These are phyloP conservation scores for Synodontis membranacea DNA, from an alignment of 2,113 vertebrate genomes.

Conservation along the genomic window DNA sequence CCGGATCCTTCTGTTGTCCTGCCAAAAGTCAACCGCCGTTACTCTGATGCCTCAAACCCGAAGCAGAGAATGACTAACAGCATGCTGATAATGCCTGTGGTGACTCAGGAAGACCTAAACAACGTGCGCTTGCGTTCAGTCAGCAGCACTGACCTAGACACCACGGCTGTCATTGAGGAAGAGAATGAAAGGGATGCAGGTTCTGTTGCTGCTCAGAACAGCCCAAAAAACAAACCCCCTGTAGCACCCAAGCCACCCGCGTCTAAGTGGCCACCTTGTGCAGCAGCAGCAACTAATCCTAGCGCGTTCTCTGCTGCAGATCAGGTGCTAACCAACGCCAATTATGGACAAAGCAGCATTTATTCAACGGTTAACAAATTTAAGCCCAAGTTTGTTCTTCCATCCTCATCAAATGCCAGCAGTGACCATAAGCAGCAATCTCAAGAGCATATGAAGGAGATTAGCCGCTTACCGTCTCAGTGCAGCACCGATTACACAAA, in stretches of 20 bases:
- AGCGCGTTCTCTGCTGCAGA: constrained; percentile 46
- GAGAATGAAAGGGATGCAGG: constrained; percentile 60
- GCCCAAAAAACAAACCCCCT: constrained; percentile 78
- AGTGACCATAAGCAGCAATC: neutral
- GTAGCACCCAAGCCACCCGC: constrained; percentile 79
- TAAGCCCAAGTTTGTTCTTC: constrained; percentile 61
- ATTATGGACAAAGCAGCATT: constrained; percentile 58
- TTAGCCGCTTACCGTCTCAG: constrained; percentile 37
- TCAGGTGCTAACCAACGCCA: constrained; percentile 48
- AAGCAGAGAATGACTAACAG: constrained; percentile 76
- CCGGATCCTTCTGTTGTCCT: constrained; percentile 71
- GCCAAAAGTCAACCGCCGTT: constrained; percentile 75
- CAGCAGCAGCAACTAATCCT: constrained; percentile 6
- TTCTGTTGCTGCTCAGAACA: constrained; percentile 1
- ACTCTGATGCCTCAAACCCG: constrained; percentile 76
- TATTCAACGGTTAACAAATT: constrained; percentile 69
- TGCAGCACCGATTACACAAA: constrained; percentile 62
- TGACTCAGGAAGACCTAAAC: constrained; percentile 83
- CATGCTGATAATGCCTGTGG: constrained; percentile 78
- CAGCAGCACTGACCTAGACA: constrained; percentile 78
- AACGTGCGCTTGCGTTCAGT: constrained; percentile 80
- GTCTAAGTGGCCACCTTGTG: constrained; percentile 71
- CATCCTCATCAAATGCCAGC: constrained; percentile 45
- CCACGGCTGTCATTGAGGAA: constrained; percentile 53
- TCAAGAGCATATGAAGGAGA: constrained; percentile 1